Percentiles rank a stretch among this genome's conserved stretches.
phyloP scores from a whole-genome alignment of 2,888 invertebrate genomes.

The Dendrolimus pini region DNA sequence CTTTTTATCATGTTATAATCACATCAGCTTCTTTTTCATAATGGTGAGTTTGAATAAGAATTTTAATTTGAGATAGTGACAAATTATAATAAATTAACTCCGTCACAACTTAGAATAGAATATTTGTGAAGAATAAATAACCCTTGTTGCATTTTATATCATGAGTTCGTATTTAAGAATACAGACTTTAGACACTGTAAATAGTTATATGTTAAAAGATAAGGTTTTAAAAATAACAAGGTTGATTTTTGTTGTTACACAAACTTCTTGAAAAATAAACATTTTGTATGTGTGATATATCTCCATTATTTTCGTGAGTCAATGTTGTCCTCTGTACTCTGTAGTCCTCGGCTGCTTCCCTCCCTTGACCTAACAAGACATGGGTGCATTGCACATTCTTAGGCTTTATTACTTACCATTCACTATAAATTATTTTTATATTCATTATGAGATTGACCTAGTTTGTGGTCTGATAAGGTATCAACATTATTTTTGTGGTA shows the following conservation, averaged over 20 bases:
- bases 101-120: conserved; percentile 72
- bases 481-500: conserved; percentile 1
- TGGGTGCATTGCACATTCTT: conserved; percentile 1
- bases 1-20: conserved; percentile 68
- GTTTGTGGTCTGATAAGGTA: conserved; percentile 1
- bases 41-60: conserved; percentile 55
- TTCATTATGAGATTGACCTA: not conserved
- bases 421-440: no score
- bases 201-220: conserved; percentile 74
- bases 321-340: conserved; percentile 11
- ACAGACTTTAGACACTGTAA: conserved; percentile 72
- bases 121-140: conserved; percentile 58
- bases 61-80: conserved; percentile 64
- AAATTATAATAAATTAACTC: conserved; percentile 64
- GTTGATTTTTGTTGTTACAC: conserved; percentile 77
- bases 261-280: conserved; percentile 75
- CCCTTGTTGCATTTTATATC: conserved; percentile 73
- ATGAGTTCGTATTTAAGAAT: conserved; percentile 70
- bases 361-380: conserved; percentile 15
- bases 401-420: not conserved
- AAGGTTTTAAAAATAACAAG: conserved; percentile 71
- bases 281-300: conserved; percentile 74
- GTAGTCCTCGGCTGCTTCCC: conserved; percentile 21
- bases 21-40: conserved; percentile 63
- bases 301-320: conserved; percentile 44